Conservation (phyloP, 2,888 invertebrate species). For the Pandemis corylana region DNA sequence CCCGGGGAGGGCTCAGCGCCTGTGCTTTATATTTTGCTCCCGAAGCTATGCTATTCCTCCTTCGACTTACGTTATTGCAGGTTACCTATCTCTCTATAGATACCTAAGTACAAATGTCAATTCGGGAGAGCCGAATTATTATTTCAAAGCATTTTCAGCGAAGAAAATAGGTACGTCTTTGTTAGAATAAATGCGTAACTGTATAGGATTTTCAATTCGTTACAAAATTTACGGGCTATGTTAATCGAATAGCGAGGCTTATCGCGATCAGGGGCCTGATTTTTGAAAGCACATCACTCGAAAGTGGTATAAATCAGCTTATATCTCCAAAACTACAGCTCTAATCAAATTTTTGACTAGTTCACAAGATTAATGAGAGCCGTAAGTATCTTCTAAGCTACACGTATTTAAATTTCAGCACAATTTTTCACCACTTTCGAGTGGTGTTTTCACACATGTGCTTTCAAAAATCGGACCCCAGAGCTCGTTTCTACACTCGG, state of each 20-base stretch:
- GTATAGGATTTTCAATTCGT: neutral
- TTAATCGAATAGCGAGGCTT: neutral
- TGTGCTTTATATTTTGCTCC: conserved; percentile 62
- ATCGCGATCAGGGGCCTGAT: too few relatives aligned
- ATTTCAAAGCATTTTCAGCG: neutral
- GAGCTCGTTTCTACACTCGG: too few relatives aligned
- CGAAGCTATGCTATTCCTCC: conserved; percentile 55
- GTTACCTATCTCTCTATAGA: conserved; percentile 9
- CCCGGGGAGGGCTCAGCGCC: conserved; percentile 61
- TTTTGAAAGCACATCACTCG: too few relatives aligned
- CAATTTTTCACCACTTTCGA: too few relatives aligned
- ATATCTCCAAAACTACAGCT: too few relatives aligned
- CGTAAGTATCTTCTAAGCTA: too few relatives aligned
- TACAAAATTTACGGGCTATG: neutral
- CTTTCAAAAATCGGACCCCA: too few relatives aligned
- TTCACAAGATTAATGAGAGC: too few relatives aligned
- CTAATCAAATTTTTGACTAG: too few relatives aligned
- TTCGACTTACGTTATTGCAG: conserved; percentile 23
- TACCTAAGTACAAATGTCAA: conserved; percentile 19
- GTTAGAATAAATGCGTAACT: neutral
- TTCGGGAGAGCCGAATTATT: neutral
- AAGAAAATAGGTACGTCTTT: neutral
- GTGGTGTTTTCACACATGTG: too few relatives aligned
- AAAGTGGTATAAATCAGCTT: too few relatives aligned
- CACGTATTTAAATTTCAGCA: too few relatives aligned